A percentile compares a stretch with the other conserved stretches of the same genome.
Evolutionary conservation across 2,888 invertebrate species (phyloP).

Genomic region (Capitulum mitella): DNA sequence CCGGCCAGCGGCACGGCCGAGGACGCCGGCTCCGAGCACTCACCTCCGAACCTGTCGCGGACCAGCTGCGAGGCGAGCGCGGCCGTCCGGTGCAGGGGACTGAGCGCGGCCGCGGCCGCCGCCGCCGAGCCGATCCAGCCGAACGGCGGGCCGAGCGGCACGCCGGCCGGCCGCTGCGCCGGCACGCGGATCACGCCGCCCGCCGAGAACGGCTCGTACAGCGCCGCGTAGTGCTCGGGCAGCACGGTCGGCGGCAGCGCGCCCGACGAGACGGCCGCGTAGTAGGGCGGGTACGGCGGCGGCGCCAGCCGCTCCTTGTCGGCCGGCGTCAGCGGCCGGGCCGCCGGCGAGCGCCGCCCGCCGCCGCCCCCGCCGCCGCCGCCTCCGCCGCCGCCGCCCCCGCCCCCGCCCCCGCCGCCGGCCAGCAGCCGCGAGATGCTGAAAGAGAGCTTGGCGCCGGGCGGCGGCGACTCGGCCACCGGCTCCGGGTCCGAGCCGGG

Average conservation of each 20-base stretch:
- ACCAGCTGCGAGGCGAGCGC: slow-evolving; percentile 35
- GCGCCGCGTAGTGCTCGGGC: slow-evolving; percentile 1
- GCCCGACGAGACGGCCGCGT: slow-evolving; percentile 1
- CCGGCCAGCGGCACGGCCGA: too few species aligned
- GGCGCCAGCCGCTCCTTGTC: neutral
- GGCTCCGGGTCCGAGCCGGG: slow-evolving; percentile 6
- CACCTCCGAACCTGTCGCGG: slow-evolving; percentile 35
- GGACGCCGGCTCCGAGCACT: too few species aligned
- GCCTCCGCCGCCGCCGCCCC: slow-evolving; percentile 33
- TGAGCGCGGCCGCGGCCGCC: neutral
- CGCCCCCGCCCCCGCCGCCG: slow-evolving; percentile 32
- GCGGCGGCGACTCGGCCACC: neutral
- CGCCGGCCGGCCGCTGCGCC: slow-evolving; percentile 33
- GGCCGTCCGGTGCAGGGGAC: slow-evolving; percentile 24
- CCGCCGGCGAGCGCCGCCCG: neutral
- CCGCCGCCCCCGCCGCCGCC: slow-evolving; percentile 32
- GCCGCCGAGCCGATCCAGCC: slow-evolving; percentile 9
- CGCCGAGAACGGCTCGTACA: slow-evolving; percentile 28
- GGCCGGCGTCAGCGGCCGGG: neutral
- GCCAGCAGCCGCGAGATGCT: slow-evolving; percentile 36
- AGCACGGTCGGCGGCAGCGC: slow-evolving; percentile 7
- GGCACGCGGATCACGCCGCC: slow-evolving; percentile 35
- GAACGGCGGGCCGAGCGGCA: neutral
- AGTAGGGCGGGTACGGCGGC: neutral
- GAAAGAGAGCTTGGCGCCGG: slow-evolving; percentile 33